A percentile compares a stretch with the other conserved stretches of the same genome.
phyloP scores from a whole-genome alignment of 2,888 invertebrate genomes.

The Bellardia bayeri region DNA sequence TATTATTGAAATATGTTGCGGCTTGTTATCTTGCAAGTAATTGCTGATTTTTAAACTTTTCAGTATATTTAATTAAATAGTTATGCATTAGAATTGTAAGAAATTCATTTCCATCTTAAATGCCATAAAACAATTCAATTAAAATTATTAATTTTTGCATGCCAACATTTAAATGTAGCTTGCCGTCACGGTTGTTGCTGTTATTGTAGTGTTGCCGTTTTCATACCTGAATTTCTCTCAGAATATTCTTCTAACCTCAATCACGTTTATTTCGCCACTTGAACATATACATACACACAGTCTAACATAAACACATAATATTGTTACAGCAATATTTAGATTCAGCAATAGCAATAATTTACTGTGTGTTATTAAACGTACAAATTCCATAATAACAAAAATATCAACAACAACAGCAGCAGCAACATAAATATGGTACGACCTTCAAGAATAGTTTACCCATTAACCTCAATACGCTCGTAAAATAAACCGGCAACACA shows the following conservation, averaged over 20 bases:
- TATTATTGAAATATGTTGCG: constrained; percentile 2
- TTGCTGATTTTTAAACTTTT: background rate
- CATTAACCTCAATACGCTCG: constrained; percentile 71
- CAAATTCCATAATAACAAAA: constrained; percentile 47
- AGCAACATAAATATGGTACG: constrained; percentile 51
- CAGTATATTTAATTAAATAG: background rate
- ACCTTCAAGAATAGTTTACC: constrained; percentile 73
- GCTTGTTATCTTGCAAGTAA: background rate
- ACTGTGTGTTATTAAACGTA: constrained; percentile 31
- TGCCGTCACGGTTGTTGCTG: background rate
- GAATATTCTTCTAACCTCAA: constrained; percentile 69
- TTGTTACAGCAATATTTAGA: constrained; percentile 27
- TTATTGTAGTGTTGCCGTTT: constrained; percentile 5
- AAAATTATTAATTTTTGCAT: constrained; percentile 51
- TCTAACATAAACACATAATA: constrained; percentile 29
- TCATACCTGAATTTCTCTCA: constrained; percentile 54
- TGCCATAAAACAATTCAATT: constrained; percentile 40
- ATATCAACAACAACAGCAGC: background rate
- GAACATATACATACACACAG: background rate
- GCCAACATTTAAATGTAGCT: constrained; percentile 19
- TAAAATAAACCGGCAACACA: constrained; percentile 62
- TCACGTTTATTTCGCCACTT: constrained; percentile 59
- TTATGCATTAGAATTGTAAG: background rate
- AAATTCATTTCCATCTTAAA: constrained; percentile 38
- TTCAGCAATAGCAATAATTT: constrained; percentile 30